A percentile compares a stretch with the other conserved stretches of the same genome.
phyloP scores from a whole-genome alignment of 2,113 vertebrate species.

The Trachemys scripta region DNA sequence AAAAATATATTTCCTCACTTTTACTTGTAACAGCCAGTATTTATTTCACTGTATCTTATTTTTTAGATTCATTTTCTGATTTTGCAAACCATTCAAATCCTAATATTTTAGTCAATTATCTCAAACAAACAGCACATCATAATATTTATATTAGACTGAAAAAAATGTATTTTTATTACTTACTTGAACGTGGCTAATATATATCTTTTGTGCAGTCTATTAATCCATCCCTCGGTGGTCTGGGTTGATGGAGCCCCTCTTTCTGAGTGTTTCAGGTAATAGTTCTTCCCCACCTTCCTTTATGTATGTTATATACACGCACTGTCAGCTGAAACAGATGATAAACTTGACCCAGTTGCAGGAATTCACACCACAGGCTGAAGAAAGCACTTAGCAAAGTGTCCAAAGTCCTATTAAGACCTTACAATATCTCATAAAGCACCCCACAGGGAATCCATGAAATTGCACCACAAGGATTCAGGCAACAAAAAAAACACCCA shows the following conservation, averaged over 20 bases:
- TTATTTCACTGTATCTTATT: conserved; percentile 7
- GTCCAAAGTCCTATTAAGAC: conserved; percentile 42
- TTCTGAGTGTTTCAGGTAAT: conserved; percentile 45
- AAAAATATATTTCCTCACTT: background rate
- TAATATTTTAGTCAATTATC: conserved; percentile 41
- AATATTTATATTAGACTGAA: conserved; percentile 15
- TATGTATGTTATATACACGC: conserved; percentile 14
- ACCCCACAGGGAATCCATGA: background rate
- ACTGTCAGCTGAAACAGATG: conserved; percentile 67
- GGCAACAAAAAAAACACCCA: no score
- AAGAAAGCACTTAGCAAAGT: conserved; percentile 55
- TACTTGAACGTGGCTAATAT: background rate
- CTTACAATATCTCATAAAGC: conserved; percentile 40
- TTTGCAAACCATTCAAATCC: conserved; percentile 1
- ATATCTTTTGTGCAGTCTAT: conserved; percentile 29
- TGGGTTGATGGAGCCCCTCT: conserved; percentile 6
- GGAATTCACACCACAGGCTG: conserved; percentile 63
- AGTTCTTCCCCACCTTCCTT: conserved; percentile 32
- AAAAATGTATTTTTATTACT: background rate
- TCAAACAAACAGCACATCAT: background rate
- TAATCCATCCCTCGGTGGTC: conserved; percentile 7
- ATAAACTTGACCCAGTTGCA: conserved; percentile 60
- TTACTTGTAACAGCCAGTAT: conserved; percentile 21
- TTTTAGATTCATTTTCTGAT: background rate
- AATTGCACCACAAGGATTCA: conserved; percentile 18